Conservation (phyloP, 2,797 vertebrate genomes). For the Ptychobarbus kaznakovi region DNA sequence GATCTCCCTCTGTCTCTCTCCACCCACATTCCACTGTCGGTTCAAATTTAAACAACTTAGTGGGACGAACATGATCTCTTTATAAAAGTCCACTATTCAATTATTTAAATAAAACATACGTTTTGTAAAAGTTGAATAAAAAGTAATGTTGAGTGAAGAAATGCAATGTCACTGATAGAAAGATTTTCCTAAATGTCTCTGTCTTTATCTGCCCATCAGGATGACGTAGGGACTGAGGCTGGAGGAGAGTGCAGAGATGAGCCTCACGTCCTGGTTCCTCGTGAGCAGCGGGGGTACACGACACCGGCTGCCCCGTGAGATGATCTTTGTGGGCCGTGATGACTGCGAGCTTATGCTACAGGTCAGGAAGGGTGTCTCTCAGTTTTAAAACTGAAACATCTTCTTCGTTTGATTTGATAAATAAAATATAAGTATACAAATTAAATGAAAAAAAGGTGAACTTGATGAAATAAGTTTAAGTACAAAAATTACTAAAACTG, state of each 20-base stretch:
- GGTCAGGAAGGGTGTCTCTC: constrained; percentile 76
- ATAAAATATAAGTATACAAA: not conserved
- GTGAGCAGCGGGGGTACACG: constrained; percentile 97
- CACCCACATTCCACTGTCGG: constrained; percentile 37
- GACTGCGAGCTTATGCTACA: constrained; percentile 99
- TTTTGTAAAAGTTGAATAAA: not conserved
- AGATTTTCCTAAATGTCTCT: not conserved
- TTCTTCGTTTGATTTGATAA: not conserved
- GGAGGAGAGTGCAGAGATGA: constrained; percentile 74
- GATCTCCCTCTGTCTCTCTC: constrained; percentile 42
- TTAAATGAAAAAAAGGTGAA: not conserved
- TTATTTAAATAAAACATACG: not conserved
- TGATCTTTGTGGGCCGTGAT: constrained; percentile 98
- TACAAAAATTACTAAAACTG: not conserved
- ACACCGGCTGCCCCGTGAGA: constrained; percentile 95
- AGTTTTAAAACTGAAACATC: not conserved
- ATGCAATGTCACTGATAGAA: not conserved
- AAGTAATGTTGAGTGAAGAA: not conserved
- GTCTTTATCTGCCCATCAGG: constrained; percentile 64
- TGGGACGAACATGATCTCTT: not conserved
- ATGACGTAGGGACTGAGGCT: constrained; percentile 77
- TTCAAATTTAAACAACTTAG: constrained; percentile 53
- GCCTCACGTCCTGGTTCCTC: constrained; percentile 96
- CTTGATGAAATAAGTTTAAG: not conserved
- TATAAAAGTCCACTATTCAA: not conserved